phyloP scores from a whole-genome alignment of 1,140 invertebrate genomes.

The Drosophila grimshawi region DNA sequence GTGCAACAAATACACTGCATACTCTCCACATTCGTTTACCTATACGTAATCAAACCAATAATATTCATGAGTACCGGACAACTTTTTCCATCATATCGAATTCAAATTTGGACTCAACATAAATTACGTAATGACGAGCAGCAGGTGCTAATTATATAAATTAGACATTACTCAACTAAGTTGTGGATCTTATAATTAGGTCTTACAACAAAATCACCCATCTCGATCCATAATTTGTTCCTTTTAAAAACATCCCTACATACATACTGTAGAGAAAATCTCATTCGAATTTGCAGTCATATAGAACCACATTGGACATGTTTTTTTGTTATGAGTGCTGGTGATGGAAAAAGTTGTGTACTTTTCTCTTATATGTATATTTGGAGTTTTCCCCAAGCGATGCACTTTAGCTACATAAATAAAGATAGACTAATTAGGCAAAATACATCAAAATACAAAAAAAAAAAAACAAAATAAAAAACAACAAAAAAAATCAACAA shows the following conservation, averaged over 20 bases:
- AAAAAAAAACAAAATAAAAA: neutral
- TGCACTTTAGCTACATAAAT: constrained; percentile 14
- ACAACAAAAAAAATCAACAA: constrained; percentile 1
- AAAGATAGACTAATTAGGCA: constrained; percentile 14
- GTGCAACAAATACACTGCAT: constrained; percentile 42
- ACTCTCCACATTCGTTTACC: constrained; percentile 30
- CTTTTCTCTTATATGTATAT: constrained; percentile 2
- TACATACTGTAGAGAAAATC: too few relatives aligned
- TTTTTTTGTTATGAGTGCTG: neutral
- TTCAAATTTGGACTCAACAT: neutral
- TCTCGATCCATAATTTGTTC: too few relatives aligned
- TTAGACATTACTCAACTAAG: too few relatives aligned
- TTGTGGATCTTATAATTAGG: too few relatives aligned
- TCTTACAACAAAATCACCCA: too few relatives aligned
- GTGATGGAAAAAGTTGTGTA: constrained; percentile 37
- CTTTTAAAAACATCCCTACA: too few relatives aligned
- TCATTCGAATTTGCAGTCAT: too few relatives aligned
- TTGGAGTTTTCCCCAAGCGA: constrained; percentile 25
- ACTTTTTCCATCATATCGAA: constrained; percentile 25
- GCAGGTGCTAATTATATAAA: too few relatives aligned
- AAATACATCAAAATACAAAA: neutral
- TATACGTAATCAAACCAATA: constrained; percentile 15
- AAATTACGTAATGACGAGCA: neutral
- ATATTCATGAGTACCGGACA: constrained; percentile 29
- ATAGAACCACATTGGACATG: too few relatives aligned